phyloP scores from a whole-genome alignment of 2,113 vertebrate species.

The Tamias sibiricus region DNA sequence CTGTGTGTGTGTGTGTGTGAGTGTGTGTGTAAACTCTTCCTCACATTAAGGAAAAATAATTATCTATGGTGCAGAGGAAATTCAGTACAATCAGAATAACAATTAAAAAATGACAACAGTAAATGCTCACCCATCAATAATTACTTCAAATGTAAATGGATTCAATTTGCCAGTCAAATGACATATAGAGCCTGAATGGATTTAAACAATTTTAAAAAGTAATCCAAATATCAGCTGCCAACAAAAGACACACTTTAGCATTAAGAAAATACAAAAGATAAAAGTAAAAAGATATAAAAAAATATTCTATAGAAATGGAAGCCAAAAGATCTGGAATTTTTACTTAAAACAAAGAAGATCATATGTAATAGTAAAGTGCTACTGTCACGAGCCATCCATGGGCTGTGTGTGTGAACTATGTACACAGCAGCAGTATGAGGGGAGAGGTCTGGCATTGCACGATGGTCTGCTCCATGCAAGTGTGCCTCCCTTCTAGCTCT shows the following conservation, averaged over 20 bases:
- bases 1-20: too few species aligned
- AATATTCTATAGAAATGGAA: background rate
- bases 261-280: background rate
- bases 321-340: background rate
- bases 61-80: background rate
- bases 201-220: too few species aligned
- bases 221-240: background rate
- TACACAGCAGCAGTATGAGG: too few species aligned
- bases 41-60: background rate
- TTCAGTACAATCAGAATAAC: background rate
- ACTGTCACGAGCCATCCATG: too few species aligned
- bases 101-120: background rate
- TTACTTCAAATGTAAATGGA: background rate
- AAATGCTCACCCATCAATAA: background rate
- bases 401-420: too few species aligned
- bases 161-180: background rate
- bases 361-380: background rate
- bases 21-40: too few species aligned
- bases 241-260: background rate
- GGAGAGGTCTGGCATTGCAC: too few species aligned
- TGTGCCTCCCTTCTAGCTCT: too few species aligned
- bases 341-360: background rate
- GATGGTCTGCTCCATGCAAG: too few species aligned
- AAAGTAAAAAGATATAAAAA: background rate
- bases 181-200: too few species aligned